Evolutionary conservation across 2,113 vertebrate genomes (phyloP), one percentile per base, ranked within the genome.

Genomic region (Datnioides undecimradiatus): DNA sequence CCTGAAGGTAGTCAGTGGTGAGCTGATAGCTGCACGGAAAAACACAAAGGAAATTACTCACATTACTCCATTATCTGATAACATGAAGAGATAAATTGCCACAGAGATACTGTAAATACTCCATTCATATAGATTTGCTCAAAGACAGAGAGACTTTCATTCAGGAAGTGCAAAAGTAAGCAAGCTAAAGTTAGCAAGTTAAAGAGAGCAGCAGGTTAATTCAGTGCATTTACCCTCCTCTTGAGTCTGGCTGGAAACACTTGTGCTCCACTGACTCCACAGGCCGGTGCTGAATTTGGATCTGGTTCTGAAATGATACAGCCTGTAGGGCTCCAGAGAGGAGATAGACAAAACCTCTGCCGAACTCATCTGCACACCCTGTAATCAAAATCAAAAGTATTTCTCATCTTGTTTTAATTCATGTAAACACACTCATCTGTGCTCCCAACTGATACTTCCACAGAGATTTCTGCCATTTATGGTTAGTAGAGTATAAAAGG

Each of bases 201-300:
- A 29, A 59, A 34, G 14, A 36, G 3, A 62, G 40, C 33, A 59
- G n/a, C 60, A 69, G 64, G 11, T 43, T 25, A 21, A 16, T n/a
- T n/a, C 21, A 23, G 13, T 34, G 11, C 73, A n/a, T n/a, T 86
- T 70, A 94, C 95, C 91, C 67, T 95, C 94, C 73, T 95, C 94
- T 63, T 94, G 57, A 21, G 95, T 95, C 80, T 45, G 54, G 38
- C 11, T 57, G 9, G 54, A 58, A 11, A 74, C 14, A 17, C 6
- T 49, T 8, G 23, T 5, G 64, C 94, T 95, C 94, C 94, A 95
- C 31, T 84, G 52, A 6, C 94, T 95, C 95, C 95, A 95, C 29
- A 88, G 29, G 7, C 94, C 94, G 0, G 40, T 84, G 14, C 10
- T 83, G 33, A 88, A 87, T 41, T 78, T 92, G 58, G 87, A 75